Base-by-base conservation (phyloP, 2,797 vertebrate species). In the Apodemus agrarius region DNA sequence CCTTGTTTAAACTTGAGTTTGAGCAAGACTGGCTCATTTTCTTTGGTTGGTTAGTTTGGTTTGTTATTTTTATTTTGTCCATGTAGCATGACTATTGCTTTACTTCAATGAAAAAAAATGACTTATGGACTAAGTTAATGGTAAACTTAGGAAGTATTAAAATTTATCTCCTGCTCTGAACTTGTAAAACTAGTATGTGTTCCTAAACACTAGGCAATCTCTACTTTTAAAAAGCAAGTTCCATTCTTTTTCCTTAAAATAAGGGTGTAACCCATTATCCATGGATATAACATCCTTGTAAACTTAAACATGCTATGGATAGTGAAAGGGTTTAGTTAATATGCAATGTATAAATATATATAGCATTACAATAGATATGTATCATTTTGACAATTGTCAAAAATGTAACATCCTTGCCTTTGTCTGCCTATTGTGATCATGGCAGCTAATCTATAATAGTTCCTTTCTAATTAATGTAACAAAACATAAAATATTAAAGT, bases 1-100 rank as follows among this genome's bases (percentile, higher is more conserved):
- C 54, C 34, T 82, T 87, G 52, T 92, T 93, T 84, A 89, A 79
- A 72, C 63, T 87, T 92, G 63, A 93, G 22, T 46, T 85, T 92
- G 46, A 90, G 75, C n/a, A 84, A 80, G 52, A 85, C 4, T 29
- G 37, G 31, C 40, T 92, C 69, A n/a, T 21, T 37, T 79, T 84
- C 21, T 40, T 40, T 75, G 72, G 12, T 75, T 72, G 67, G 9
- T 40, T 75, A 0, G 14, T 34, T 74, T 88, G 14, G 34, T 74
- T 74, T 74, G 22, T 43, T 75, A 14, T 67, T 75, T 43, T 26
- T 40, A 43, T 26, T 43, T 75, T 43, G 40, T 46, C 10, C 29
- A 69, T 34, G 40, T 54, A 88, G 6, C 1, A 67, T 24, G 76
- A n/a, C 7, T 74, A 0, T 59, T 82, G 16, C 54, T 85, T 83